Conservation (phyloP, 2,113 vertebrate species). For the Macrotis lagotis region DNA sequence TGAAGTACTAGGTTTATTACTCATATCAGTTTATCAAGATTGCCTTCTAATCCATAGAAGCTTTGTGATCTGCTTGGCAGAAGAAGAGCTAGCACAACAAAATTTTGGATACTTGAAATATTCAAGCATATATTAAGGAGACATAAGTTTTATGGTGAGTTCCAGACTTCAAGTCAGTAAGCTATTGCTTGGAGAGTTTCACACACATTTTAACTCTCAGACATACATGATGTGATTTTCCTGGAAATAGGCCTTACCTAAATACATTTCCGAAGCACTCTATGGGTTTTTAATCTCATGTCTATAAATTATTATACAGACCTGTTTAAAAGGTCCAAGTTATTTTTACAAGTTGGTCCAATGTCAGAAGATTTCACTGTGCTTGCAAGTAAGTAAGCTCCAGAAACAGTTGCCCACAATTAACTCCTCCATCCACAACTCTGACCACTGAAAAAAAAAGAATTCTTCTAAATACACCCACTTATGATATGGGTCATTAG, state of each 20-base stretch:
- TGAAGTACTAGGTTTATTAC: neutral
- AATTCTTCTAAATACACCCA: neutral
- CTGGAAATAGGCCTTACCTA: conserved; percentile 71
- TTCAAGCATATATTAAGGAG: neutral
- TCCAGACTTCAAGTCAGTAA: conserved; percentile 64
- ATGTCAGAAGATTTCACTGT: conserved; percentile 51
- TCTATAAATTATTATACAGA: conserved; percentile 76
- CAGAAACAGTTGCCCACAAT: conserved; percentile 1
- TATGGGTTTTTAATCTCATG: conserved; percentile 72
- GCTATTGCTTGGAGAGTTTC: conserved; percentile 59
- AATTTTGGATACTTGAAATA: neutral
- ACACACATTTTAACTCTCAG: conserved; percentile 72
- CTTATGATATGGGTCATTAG: neutral
- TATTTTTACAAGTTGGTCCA: conserved; percentile 71
- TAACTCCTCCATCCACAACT: conserved; percentile 41
- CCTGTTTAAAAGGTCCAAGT: conserved; percentile 69
- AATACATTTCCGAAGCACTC: conserved; percentile 70
- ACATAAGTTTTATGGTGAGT: conserved; percentile 51
- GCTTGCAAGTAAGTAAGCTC: conserved; percentile 1
- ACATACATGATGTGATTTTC: conserved; percentile 72
- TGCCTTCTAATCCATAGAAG: neutral
- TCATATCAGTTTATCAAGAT: no score
- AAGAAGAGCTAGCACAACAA: neutral
- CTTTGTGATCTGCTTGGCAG: neutral
- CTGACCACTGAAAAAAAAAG: conserved; percentile 10